Evolutionary conservation across 2,797 vertebrate genomes (phyloP).

Genomic region (Salarias fasciatus): DNA sequence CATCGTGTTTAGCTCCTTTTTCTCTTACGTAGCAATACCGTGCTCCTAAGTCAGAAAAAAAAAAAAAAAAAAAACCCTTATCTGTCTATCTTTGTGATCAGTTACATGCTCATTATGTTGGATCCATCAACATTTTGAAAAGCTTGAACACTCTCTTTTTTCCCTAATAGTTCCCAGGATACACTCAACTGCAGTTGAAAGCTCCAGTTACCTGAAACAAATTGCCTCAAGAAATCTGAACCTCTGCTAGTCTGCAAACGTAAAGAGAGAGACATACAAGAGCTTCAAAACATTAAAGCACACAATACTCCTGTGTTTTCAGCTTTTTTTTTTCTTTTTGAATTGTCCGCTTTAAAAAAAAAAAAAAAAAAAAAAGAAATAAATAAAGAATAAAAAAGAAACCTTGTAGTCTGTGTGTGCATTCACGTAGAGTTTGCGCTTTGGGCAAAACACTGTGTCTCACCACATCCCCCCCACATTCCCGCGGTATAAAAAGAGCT

Average conservation of each 20-base stretch:
- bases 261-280: slow-evolving; percentile 75
- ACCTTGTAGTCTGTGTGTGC: slow-evolving; percentile 83
- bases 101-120: slow-evolving; percentile 80
- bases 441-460: slow-evolving; percentile 82
- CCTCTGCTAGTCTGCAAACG: slow-evolving; percentile 75
- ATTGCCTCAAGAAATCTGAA: slow-evolving; percentile 86
- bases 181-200: slow-evolving; percentile 83
- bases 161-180: slow-evolving; percentile 84
- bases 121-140: slow-evolving; percentile 84
- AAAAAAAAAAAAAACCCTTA: slow-evolving; percentile 30
- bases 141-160: slow-evolving; percentile 76
- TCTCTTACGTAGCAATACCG: slow-evolving; percentile 40
- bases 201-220: slow-evolving; percentile 88
- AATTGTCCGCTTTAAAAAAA: slow-evolving; percentile 83
- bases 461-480: slow-evolving; percentile 75
- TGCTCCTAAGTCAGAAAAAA: slow-evolving; percentile 36
- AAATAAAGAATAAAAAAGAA: slow-evolving; percentile 78
- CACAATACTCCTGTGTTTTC: slow-evolving; percentile 83
- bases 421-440: slow-evolving; percentile 82
- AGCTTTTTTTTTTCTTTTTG: slow-evolving; percentile 66
- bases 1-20: slow-evolving; percentile 52
- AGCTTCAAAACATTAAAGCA: slow-evolving; percentile 81
- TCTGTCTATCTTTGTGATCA: slow-evolving; percentile 82
- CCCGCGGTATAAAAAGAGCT: slow-evolving; percentile 79
- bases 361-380: slow-evolving; percentile 75